Conservation (phyloP, 2,888 invertebrate genomes). For the Miltochrista miniata region DNA sequence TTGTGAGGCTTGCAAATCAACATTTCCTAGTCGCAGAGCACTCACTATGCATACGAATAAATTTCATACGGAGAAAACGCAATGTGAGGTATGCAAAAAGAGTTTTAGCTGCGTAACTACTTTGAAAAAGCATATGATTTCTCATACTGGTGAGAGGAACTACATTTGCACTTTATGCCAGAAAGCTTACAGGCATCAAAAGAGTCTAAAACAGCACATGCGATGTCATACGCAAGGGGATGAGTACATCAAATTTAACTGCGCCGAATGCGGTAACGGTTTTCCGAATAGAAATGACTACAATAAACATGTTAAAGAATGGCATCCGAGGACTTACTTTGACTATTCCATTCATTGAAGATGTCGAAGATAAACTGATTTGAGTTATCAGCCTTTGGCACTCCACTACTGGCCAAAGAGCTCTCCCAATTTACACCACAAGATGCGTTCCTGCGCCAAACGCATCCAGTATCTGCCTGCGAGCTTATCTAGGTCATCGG, state of each 20-base stretch:
- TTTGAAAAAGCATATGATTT: slow-evolving; percentile 60
- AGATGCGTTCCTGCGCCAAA: too few relatives aligned
- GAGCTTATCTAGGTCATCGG: too few relatives aligned
- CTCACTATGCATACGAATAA: slow-evolving; percentile 67
- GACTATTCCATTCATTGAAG: slow-evolving; percentile 34
- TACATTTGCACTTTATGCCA: slow-evolving; percentile 69
- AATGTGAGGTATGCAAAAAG: slow-evolving; percentile 75
- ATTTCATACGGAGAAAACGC: slow-evolving; percentile 65
- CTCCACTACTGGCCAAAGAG: too few relatives aligned
- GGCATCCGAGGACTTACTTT: slow-evolving; percentile 55
- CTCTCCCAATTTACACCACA: too few relatives aligned
- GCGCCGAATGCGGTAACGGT: slow-evolving; percentile 52
- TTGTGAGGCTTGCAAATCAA: slow-evolving; percentile 60
- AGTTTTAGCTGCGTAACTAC: slow-evolving; percentile 69
- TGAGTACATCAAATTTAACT: slow-evolving; percentile 45
- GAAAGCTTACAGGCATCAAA: slow-evolving; percentile 78
- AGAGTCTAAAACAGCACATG: slow-evolving; percentile 69
- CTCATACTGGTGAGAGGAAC: slow-evolving; percentile 60
- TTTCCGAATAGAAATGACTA: slow-evolving; percentile 51
- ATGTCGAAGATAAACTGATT: neutral
- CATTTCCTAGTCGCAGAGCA: slow-evolving; percentile 57
- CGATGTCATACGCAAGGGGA: slow-evolving; percentile 48
- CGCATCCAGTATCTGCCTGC: too few relatives aligned
- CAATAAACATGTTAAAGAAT: slow-evolving; percentile 58
- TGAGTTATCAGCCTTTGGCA: too few relatives aligned